phyloP scores from a whole-genome alignment of 1,140 invertebrate genomes.

The Nymphalis io region DNA sequence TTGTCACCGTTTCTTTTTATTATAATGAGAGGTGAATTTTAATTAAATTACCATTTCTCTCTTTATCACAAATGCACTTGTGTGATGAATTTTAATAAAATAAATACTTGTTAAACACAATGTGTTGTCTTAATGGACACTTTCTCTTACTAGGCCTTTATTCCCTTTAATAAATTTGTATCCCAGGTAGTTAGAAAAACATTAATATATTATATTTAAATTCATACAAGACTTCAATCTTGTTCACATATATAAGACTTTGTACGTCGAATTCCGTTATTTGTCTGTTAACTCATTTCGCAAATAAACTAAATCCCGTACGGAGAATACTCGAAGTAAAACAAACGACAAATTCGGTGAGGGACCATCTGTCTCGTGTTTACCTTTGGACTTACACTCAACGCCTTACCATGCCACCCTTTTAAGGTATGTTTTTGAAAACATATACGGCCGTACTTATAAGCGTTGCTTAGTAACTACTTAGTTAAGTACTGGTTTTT shows the following conservation, averaged over 20 bases:
- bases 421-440: neutral
- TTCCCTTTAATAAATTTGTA: too few relatives aligned
- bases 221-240: too few relatives aligned
- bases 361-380: constrained; percentile 17
- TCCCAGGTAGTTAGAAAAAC: too few relatives aligned
- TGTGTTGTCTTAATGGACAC: too few relatives aligned
- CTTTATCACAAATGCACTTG: too few relatives aligned
- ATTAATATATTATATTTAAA: neutral
- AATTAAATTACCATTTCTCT: too few relatives aligned
- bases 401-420: neutral
- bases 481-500: too few relatives aligned
- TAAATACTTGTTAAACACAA: too few relatives aligned
- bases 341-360: constrained; percentile 11
- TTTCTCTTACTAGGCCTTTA: too few relatives aligned
- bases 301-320: neutral
- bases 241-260: neutral
- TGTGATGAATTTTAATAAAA: too few relatives aligned
- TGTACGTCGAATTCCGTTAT: neutral
- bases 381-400: constrained; percentile 12
- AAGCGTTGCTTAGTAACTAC: neutral
- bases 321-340: constrained; percentile 5
- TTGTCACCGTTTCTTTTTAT: too few relatives aligned
- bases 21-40: too few relatives aligned
- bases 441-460: neutral
- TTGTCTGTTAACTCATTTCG: constrained; percentile 10